A percentile compares a stretch with the other conserved stretches of the same genome.
Conservation (phyloP, 2,888 invertebrate species). For the Hartigia nigra region DNA sequence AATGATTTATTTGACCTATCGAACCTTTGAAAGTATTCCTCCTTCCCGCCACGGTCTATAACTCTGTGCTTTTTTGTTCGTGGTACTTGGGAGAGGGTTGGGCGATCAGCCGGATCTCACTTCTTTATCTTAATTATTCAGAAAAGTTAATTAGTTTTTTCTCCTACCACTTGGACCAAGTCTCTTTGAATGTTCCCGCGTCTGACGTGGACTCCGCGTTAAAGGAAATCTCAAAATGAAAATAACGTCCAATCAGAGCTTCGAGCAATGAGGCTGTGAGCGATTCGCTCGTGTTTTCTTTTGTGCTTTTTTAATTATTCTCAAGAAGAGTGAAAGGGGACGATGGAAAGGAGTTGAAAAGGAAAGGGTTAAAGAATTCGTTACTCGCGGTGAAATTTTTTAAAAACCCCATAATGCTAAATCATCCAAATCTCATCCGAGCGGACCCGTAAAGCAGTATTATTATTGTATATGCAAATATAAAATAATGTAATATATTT, state of each 20-base stretch:
- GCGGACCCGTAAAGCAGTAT: neutral
- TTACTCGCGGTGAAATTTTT: neutral
- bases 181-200: conserved; percentile 54
- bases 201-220: conserved; percentile 49
- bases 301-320: conserved; percentile 50
- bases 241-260: conserved; percentile 49
- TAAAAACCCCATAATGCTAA: neutral
- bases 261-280: conserved; percentile 38
- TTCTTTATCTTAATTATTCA: conserved; percentile 63
- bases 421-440: neutral
- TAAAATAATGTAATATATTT: neutral
- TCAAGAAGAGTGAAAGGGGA: conserved; percentile 11
- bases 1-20: conserved; percentile 52
- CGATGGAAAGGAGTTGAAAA: neutral
- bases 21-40: conserved; percentile 14
- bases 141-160: conserved; percentile 63
- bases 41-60: conserved; percentile 21
- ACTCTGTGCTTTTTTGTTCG: neutral
- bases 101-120: conserved; percentile 53
- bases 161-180: conserved; percentile 39
- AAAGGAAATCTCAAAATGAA: conserved; percentile 47
- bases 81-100: conserved; percentile 33
- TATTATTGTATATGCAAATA: neutral
- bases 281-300: conserved; percentile 46
- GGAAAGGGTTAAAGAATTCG: neutral